phyloP scores from a whole-genome alignment of 2,113 vertebrate genomes.

The Ondatra zibethicus region DNA sequence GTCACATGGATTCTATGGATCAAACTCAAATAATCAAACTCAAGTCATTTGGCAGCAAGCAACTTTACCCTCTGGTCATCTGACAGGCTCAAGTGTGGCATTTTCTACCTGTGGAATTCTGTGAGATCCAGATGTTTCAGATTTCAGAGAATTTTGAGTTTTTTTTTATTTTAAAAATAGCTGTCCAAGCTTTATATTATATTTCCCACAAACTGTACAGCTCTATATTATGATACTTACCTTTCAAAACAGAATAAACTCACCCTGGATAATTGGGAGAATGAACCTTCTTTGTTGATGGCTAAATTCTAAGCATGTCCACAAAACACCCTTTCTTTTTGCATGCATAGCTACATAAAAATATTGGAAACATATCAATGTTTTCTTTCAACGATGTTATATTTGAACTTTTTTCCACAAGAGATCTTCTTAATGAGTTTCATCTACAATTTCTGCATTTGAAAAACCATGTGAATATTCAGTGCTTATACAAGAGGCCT shows the following conservation, averaged over 20 bases:
- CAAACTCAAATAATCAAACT: not conserved
- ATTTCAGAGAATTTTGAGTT: not conserved
- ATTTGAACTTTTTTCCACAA: not conserved
- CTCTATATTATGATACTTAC: not conserved
- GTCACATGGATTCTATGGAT: not conserved
- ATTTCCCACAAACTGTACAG: not conserved
- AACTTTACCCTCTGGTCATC: too few species aligned
- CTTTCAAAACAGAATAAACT: constrained; percentile 29
- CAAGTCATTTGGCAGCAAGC: not conserved
- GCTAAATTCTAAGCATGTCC: not conserved
- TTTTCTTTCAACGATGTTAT: not conserved
- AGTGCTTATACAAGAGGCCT: not conserved
- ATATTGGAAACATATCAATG: not conserved
- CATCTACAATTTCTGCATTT: not conserved
- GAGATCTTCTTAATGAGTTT: not conserved
- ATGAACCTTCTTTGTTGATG: not conserved
- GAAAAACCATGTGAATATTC: not conserved
- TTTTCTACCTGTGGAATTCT: not conserved
- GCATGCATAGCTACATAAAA: not conserved
- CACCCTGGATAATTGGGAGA: not conserved
- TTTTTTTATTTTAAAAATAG: not conserved
- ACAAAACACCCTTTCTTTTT: not conserved
- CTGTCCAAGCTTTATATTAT: not conserved
- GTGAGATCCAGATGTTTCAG: not conserved
- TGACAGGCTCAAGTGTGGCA: not conserved